Evolutionary conservation across 1,140 invertebrate species (phyloP).

Genomic region (Coptotermes formosanus): DNA sequence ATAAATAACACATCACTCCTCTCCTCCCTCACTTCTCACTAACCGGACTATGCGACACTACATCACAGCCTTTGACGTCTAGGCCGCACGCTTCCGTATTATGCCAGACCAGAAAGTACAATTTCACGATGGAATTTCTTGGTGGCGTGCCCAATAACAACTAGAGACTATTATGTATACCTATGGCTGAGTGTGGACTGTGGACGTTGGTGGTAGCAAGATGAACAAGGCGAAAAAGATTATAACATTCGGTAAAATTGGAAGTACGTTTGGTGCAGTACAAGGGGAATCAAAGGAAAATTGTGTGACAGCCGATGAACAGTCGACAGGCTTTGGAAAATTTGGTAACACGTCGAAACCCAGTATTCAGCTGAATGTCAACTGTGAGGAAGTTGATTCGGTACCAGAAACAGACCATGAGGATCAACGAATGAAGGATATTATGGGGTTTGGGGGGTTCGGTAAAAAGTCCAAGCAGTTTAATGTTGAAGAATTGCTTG

Average conservation of each 20-base stretch:
- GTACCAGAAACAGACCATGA: slow-evolving; percentile 68
- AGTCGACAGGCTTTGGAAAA: slow-evolving; percentile 56
- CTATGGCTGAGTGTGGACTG: too few species aligned
- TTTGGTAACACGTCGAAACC: slow-evolving; percentile 53
- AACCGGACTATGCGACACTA: neutral
- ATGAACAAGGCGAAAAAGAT: slow-evolving; percentile 40
- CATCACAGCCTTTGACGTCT: neutral
- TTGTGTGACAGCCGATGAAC: slow-evolving; percentile 37
- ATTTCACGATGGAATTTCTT: neutral
- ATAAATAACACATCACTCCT: neutral
- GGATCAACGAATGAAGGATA: slow-evolving; percentile 60
- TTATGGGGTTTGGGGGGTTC: slow-evolving; percentile 75
- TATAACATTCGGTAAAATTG: slow-evolving; percentile 61
- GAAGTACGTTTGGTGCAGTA: slow-evolving; percentile 47
- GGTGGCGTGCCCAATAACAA: neutral
- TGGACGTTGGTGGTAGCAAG: neutral
- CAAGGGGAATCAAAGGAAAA: slow-evolving; percentile 37
- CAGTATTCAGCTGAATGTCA: slow-evolving; percentile 35
- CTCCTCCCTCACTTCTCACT: neutral
- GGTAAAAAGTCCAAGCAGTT: slow-evolving; percentile 77
- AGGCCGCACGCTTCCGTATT: neutral
- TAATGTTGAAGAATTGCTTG: slow-evolving; percentile 59
- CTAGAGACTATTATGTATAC: too few species aligned
- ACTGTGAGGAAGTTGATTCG: slow-evolving; percentile 47
- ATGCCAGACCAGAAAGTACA: neutral